Evolutionary conservation across 2,888 invertebrate genomes (phyloP).

Genomic region (Thecophora atra): DNA sequence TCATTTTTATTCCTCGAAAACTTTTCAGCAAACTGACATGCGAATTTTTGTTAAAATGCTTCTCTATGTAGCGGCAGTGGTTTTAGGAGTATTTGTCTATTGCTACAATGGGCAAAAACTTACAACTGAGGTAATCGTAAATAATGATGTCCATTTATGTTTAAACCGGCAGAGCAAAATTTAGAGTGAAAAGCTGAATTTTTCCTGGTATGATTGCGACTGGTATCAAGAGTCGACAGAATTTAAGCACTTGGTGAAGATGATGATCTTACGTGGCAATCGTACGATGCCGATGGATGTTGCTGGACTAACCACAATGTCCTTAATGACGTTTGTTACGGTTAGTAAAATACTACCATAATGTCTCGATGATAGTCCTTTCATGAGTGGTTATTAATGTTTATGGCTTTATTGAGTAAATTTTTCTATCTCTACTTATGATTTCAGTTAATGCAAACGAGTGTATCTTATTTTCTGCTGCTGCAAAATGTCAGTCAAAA

Average conservation of each 20-base stretch:
- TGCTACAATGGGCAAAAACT: conserved; percentile 48
- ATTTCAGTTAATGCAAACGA: conserved; percentile 53
- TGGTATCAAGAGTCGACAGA: conserved; percentile 58
- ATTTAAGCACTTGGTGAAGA: conserved; percentile 51
- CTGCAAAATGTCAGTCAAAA: conserved; percentile 48
- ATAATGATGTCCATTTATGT: too few species aligned
- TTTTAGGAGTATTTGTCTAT: conserved; percentile 44
- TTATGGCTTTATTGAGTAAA: background rate
- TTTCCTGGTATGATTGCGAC: conserved; percentile 53
- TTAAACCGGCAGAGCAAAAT: too few species aligned
- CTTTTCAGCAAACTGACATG: conserved; percentile 1
- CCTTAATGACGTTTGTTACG: conserved; percentile 53
- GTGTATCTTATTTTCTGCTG: conserved; percentile 56
- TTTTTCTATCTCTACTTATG: too few species aligned
- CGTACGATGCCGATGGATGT: conserved; percentile 50
- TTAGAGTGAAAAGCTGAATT: conserved; percentile 54
- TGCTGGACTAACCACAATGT: conserved; percentile 55
- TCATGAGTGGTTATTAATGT: too few species aligned
- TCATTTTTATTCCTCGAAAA: background rate
- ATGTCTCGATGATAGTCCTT: too few species aligned
- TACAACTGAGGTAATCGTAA: conserved; percentile 42
- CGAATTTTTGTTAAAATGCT: conserved; percentile 41
- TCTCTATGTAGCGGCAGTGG: conserved; percentile 43
- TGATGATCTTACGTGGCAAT: conserved; percentile 55
- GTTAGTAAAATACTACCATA: conserved; percentile 46